Conservation (phyloP, 2,113 vertebrate species). For the Oreochromis tanganicae region DNA sequence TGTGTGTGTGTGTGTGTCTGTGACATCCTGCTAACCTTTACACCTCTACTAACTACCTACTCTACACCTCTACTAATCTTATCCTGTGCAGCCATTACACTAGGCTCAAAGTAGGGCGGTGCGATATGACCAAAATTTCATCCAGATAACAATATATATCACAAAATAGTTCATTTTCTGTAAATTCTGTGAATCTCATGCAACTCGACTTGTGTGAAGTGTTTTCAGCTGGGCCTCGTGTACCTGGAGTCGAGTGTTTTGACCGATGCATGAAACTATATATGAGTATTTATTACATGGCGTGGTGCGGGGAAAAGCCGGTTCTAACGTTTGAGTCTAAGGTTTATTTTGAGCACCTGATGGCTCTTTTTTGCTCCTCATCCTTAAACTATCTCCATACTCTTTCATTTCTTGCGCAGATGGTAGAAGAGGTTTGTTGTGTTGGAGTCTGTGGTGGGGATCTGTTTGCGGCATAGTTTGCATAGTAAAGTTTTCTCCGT, state of each 20-base stretch:
- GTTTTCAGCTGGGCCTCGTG: background rate
- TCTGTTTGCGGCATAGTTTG: background rate
- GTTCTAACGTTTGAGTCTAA: background rate
- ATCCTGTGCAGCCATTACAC: background rate
- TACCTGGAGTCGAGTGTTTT: background rate
- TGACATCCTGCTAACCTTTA: background rate
- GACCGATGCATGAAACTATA: background rate
- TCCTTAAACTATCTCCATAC: background rate
- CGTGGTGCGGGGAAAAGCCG: background rate
- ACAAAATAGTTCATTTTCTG: background rate
- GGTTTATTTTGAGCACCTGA: background rate
- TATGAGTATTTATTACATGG: background rate
- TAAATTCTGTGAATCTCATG: background rate
- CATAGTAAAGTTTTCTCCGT: background rate
- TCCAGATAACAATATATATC: background rate
- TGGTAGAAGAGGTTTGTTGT: background rate
- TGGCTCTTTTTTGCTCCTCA: background rate
- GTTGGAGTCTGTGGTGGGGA: background rate
- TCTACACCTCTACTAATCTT: background rate
- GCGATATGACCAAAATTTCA: background rate
- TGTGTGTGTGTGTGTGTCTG: slow-evolving; percentile 9
- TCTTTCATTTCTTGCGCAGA: background rate
- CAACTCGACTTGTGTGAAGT: background rate
- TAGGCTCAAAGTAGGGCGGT: background rate
- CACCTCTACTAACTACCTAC: background rate